A percentile compares a stretch with the other conserved stretches of the same genome.
Evolutionary conservation across 2,113 vertebrate species (phyloP).

Genomic region (Ptilonorhynchus violaceus): DNA sequence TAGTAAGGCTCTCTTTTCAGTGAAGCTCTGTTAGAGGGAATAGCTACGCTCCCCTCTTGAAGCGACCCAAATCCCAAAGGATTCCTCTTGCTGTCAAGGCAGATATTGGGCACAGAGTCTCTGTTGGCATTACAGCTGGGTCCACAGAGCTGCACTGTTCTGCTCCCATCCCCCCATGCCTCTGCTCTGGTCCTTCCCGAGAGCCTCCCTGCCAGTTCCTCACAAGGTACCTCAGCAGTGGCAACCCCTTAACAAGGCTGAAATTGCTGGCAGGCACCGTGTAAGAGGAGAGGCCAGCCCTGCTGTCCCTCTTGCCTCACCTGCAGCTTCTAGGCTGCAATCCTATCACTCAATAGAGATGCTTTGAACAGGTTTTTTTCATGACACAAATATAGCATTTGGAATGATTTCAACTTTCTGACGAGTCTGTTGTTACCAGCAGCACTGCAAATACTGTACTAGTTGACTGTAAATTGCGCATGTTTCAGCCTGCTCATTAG

Average conservation of each 20-base stretch:
- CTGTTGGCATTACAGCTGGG: background rate
- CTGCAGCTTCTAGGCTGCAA: background rate
- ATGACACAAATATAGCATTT: background rate
- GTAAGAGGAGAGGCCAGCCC: background rate
- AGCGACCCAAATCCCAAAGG: background rate
- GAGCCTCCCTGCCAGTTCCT: rapidly evolving
- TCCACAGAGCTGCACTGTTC: rapidly evolving
- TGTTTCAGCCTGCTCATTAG: background rate
- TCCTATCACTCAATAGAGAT: background rate
- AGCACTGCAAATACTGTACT: background rate
- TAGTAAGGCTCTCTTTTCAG: background rate
- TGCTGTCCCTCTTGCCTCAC: rapidly evolving
- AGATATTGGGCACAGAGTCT: background rate
- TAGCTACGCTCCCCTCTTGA: background rate
- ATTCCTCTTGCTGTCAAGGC: background rate
- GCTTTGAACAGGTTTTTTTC: background rate
- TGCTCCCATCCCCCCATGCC: background rate
- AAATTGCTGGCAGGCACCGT: rapidly evolving
- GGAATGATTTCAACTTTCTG: background rate
- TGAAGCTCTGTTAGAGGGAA: background rate
- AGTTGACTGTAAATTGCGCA: background rate
- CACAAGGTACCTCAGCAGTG: background rate
- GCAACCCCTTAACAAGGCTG: background rate
- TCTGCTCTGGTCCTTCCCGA: background rate
- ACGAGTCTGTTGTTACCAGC: background rate